Percentiles rank a stretch among this genome's conserved stretches.
phyloP scores from a whole-genome alignment of 2,888 invertebrate genomes.

The Cheilosia vernalis region DNA sequence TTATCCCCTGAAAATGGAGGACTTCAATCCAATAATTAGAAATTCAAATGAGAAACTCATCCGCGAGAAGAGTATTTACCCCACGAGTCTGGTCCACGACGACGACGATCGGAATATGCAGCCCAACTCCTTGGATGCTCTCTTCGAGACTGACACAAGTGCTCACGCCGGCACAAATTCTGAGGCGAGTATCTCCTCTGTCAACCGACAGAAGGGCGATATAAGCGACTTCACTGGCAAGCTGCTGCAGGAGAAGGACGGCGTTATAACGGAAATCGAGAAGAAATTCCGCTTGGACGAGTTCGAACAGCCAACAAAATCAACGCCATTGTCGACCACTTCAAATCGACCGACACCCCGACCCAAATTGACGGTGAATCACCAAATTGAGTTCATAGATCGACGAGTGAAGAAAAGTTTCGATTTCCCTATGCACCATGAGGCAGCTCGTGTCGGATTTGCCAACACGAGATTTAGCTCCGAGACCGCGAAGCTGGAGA shows the following conservation, averaged over 20 bases:
- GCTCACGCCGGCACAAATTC: conserved; percentile 76
- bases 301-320: conserved; percentile 73
- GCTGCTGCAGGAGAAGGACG: conserved; percentile 82
- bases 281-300: conserved; percentile 81
- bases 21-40: conserved; percentile 80
- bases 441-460: conserved; percentile 81
- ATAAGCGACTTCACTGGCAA: conserved; percentile 80
- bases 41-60: conserved; percentile 79
- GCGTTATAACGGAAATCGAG: conserved; percentile 83
- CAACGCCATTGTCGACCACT: conserved; percentile 53
- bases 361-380: conserved; percentile 72
- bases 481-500: conserved; percentile 75
- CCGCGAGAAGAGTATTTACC: conserved; percentile 77
- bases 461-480: conserved; percentile 83
- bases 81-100: conserved; percentile 10
- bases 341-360: conserved; percentile 40
- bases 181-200: conserved; percentile 39
- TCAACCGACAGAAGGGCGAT: conserved; percentile 60
- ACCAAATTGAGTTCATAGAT: conserved; percentile 80
- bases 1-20: conserved; percentile 81
- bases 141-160: conserved; percentile 77
- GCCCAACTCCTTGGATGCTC: conserved; percentile 70
- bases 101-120: conserved; percentile 67
- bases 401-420: conserved; percentile 83
- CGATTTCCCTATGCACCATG: conserved; percentile 81